Percentiles rank a stretch among this genome's conserved stretches.
Evolutionary conservation across 1,140 invertebrate species (phyloP).

Genomic region (Neomicropteryx cornuta): DNA sequence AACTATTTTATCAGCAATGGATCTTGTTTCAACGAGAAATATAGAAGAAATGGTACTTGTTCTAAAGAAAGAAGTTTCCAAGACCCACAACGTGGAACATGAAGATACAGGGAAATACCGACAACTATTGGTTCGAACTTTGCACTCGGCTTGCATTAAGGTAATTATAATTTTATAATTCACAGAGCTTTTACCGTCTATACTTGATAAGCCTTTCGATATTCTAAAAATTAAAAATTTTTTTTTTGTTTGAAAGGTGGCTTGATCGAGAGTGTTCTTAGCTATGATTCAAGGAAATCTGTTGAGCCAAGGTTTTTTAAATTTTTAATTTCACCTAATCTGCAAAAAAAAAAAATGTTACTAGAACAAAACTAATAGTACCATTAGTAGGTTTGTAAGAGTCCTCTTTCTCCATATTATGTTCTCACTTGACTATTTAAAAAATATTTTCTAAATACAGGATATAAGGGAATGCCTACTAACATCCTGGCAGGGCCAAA

Average conservation of each 20-base stretch:
- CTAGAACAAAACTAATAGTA: no score
- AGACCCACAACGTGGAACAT: conserved; percentile 84
- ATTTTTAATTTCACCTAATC: conserved; percentile 2
- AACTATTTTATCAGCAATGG: conserved; percentile 60
- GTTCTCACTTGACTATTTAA: no score
- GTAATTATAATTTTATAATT: conserved; percentile 18
- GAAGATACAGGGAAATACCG: conserved; percentile 94
- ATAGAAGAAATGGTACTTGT: conserved; percentile 95
- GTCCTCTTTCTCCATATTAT: no score
- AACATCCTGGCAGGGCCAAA: no score
- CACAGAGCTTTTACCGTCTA: neutral
- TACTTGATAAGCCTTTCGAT: neutral
- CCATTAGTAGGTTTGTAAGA: no score
- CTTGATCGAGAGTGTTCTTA: no score
- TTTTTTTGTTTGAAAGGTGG: no score
- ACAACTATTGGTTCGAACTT: conserved; percentile 87
- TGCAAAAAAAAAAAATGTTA: no score
- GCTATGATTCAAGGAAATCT: no score
- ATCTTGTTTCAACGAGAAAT: conserved; percentile 86
- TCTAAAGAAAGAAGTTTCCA: conserved; percentile 89
- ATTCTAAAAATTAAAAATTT: conserved; percentile 2
- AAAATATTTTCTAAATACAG: no score
- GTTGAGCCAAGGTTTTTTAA: conserved; percentile 2
- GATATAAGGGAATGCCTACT: no score
- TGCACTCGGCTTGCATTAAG: conserved; percentile 93